Conservation (phyloP, 1,140 invertebrate genomes). For the Pseudomyrmex concolor region DNA sequence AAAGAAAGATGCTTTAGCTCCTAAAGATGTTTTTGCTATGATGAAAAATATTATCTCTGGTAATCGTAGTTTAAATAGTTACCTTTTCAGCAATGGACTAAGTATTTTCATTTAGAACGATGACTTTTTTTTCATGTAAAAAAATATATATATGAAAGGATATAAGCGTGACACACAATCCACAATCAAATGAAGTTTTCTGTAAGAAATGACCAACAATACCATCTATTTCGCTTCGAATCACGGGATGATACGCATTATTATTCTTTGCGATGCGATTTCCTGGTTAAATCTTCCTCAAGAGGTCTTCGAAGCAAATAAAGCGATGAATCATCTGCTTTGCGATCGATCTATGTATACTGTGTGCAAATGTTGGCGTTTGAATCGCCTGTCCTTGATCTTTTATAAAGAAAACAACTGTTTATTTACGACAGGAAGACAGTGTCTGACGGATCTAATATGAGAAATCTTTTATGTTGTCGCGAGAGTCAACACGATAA, state of each 20-base stretch:
- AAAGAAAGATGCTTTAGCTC: background rate
- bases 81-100: conserved; percentile 1
- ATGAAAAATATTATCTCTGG: background rate
- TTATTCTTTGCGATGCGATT: conserved; percentile 1
- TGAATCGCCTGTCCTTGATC: background rate
- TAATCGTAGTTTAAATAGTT: background rate
- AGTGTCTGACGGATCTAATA: conserved; percentile 5
- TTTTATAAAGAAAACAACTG: conserved; percentile 21
- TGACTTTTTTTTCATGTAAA: background rate
- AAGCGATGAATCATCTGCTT: conserved; percentile 39
- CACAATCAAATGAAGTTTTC: conserved; percentile 15
- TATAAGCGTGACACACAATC: conserved; percentile 31
- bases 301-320: conserved; percentile 46
- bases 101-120: background rate
- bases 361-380: conserved; percentile 11
- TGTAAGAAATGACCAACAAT: conserved; percentile 36
- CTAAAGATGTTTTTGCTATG: background rate
- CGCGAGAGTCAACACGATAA: background rate
- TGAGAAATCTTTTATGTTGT: conserved; percentile 10
- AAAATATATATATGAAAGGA: conserved; percentile 22
- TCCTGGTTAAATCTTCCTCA: conserved; percentile 25
- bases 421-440: background rate
- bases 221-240: conserved; percentile 22
- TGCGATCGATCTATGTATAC: conserved; percentile 25
- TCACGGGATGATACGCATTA: background rate